Percentiles rank a stretch among this genome's conserved stretches.
Evolutionary conservation across 1,140 invertebrate genomes (phyloP).

Genomic region (Drosophila yakuba): DNA sequence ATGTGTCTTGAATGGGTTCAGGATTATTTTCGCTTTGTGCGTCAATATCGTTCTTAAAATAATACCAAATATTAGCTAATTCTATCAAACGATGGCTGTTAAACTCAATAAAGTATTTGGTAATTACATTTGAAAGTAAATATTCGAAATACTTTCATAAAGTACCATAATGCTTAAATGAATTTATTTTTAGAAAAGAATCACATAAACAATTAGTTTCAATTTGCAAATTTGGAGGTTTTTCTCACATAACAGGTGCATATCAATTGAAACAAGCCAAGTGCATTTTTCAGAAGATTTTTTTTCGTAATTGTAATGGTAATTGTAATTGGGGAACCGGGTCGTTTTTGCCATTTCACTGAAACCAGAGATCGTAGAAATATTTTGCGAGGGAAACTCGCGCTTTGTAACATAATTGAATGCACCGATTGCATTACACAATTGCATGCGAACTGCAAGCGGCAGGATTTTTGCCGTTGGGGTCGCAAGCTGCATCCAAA

Average conservation of each 20-base stretch:
- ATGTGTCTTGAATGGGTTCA: background rate
- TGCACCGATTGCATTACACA: constrained; percentile 13
- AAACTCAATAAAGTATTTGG: too few species aligned
- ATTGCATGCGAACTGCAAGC: constrained; percentile 3
- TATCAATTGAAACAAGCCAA: background rate
- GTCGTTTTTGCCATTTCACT: background rate
- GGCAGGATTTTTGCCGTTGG: constrained; percentile 25
- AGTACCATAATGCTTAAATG: too few species aligned
- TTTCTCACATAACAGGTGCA: too few species aligned
- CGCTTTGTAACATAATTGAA: constrained; percentile 3
- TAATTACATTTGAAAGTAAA: too few species aligned
- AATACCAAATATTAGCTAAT: too few species aligned
- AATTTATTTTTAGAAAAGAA: too few species aligned
- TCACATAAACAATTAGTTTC: too few species aligned
- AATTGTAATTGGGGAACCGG: background rate
- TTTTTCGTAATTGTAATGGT: background rate
- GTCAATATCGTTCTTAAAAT: background rate
- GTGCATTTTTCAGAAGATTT: too few species aligned
- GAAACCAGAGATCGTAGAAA: constrained; percentile 20
- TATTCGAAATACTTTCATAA: too few species aligned
- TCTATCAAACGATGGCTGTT: too few species aligned
- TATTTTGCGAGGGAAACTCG: constrained; percentile 4
- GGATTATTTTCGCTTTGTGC: background rate
- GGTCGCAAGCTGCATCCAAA: constrained; percentile 52
- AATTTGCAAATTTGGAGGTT: too few species aligned